These are phyloP conservation scores for Melinaea marsaeus DNA, from an alignment of 2,888 invertebrate genomes.

Conservation along the genomic window DNA sequence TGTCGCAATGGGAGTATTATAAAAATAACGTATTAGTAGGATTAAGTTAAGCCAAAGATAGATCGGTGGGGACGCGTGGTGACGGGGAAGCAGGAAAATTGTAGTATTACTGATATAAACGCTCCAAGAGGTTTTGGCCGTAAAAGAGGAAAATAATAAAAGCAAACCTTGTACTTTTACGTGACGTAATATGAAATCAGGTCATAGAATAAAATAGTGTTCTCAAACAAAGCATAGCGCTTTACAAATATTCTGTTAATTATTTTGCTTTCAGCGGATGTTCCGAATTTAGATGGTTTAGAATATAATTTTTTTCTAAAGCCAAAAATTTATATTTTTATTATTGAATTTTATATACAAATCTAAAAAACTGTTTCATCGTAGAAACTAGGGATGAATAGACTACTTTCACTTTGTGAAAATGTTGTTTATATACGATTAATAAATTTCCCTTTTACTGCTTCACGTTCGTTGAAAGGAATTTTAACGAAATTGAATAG, in stretches of 20 bases:
- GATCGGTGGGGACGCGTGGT: constrained; percentile 42
- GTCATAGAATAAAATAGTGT: constrained; percentile 4
- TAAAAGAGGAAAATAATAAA: constrained; percentile 13
- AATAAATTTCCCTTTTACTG: constrained; percentile 31
- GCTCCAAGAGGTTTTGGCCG: constrained; percentile 28
- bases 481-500: constrained; percentile 44
- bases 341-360: neutral
- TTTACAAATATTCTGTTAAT: neutral
- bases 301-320: neutral
- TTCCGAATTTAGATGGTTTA: neutral
- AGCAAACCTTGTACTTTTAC: constrained; percentile 21
- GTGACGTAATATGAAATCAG: constrained; percentile 8
- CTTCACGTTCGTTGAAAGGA: constrained; percentile 23
- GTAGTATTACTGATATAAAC: constrained; percentile 35
- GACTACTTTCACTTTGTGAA: constrained; percentile 12
- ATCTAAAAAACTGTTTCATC: too few species aligned
- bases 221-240: constrained; percentile 3
- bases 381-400: too few species aligned
- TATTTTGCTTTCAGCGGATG: neutral
- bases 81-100: constrained; percentile 29
- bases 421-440: constrained; percentile 25
- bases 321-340: neutral
- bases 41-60: constrained; percentile 55
- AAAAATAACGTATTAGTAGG: constrained; percentile 57
- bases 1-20: constrained; percentile 38